Evolutionary conservation across 2,797 vertebrate species (phyloP), one percentile per base, ranked within the genome.

Genomic region (Perdix hodgsoniae): DNA sequence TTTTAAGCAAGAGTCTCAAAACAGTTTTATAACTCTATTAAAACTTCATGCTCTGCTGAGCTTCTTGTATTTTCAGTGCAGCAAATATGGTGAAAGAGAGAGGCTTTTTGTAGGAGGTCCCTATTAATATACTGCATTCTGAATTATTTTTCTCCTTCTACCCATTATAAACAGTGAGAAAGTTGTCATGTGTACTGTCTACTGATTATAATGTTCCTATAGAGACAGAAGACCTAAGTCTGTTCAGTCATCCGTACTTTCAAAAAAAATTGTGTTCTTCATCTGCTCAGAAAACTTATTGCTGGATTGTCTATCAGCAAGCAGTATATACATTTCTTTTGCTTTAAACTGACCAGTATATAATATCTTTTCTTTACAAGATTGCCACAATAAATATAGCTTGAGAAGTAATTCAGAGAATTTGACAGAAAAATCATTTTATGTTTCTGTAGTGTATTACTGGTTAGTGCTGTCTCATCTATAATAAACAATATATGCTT

Each of bases 351-450:
- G 52, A 83, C 40, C 7, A 64, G 6, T 82, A 85, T 31, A 21
- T 71, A 79, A 82, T 79, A 40, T 56, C 4, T 42, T 47, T 64
- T 77, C 33, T 15, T 83, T 65, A 83, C 37, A 85, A 88, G 63
- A 67, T 44, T 2, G 2, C 49, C 59, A 39, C 45, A 19, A 85
- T 67, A 83, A 89, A 77, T 61, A 35, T 6, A 80, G 33, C 17
- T 84, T 80, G 57, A 45, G 66, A 91, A 74, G 22, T 74, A 84
- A 85, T 59, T 87, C 7, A 77, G n/a, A 88, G 57, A 67, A 65
- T 65, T 80, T 76, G 66, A 21, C 82, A 91, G 75, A 75, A 89
- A 89, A 89, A 85, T 82, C 21, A 26, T 75, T 90, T 54, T 21
- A 64, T 15, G 16, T 66, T 88, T 86, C 61, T 79, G 44, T 52